Percentiles rank a stretch among this genome's conserved stretches.
Conservation (phyloP, 2,113 vertebrate species). For the Ancistrus triradiatus region DNA sequence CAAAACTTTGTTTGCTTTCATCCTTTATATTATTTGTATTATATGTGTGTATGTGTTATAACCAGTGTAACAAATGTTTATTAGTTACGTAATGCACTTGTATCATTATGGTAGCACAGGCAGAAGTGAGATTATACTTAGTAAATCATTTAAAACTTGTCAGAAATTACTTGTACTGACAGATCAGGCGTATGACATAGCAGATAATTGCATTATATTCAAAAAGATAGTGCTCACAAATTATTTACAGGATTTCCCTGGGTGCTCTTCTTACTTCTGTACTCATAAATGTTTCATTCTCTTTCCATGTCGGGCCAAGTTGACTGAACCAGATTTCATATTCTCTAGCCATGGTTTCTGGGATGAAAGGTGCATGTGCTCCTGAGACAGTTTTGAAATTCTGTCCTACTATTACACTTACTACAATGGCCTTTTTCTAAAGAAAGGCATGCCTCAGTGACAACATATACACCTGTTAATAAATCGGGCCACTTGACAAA, state of each 20-base stretch:
- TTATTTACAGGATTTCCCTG: slow-evolving; percentile 18
- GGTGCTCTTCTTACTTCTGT: slow-evolving; percentile 6
- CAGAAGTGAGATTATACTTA: neutral
- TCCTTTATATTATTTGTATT: too few species aligned
- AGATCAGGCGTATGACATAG: neutral
- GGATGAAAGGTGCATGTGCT: neutral
- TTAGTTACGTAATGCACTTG: neutral
- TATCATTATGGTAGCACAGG: neutral
- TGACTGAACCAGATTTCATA: slow-evolving; percentile 2
- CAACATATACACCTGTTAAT: too few species aligned
- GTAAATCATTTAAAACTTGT: slow-evolving; percentile 7
- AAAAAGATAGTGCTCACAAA: slow-evolving; percentile 20
- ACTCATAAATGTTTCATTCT: slow-evolving; percentile 34
- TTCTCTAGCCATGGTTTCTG: neutral
- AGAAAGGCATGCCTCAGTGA: too few species aligned
- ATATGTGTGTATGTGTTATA: too few species aligned
- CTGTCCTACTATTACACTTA: too few species aligned
- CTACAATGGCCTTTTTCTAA: too few species aligned
- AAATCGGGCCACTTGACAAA: too few species aligned
- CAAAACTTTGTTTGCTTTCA: too few species aligned
- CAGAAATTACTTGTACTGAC: slow-evolving; percentile 4
- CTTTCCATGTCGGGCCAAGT: slow-evolving; percentile 17
- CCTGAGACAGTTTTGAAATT: too few species aligned
- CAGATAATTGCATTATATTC: neutral
- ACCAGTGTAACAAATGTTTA: too few species aligned